Evolutionary conservation across 2,113 vertebrate genomes (phyloP), one percentile per base, ranked within the genome.

Genomic region (Trichomycterus rosablanca): DNA sequence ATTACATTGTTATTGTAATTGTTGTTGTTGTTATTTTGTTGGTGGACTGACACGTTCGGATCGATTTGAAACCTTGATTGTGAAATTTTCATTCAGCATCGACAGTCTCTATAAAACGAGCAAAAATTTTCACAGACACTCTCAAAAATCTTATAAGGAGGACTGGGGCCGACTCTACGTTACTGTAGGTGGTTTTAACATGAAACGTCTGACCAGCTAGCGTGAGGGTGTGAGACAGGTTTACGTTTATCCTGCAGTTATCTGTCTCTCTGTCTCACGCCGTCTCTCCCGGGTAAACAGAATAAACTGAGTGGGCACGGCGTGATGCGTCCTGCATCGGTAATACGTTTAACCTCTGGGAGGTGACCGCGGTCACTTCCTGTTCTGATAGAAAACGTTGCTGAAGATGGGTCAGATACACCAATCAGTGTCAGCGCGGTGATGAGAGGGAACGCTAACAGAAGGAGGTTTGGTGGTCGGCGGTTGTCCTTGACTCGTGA

Each of bases 371-470:
- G 24, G 15, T 7, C 19, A 2, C 44, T 56, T 32, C 45, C 50
- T 35, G 30, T 54, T 30, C 51, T 49, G 54, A 54, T 37, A 63
- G 23, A 23, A 24, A 56, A 37, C 32, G 11, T 39, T 56, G 26
- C 52, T 57, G 43, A n/a, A n/a, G n/a, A 65, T 65, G 43, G 40
- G 35, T 30, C n/a, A 56, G 52, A 65, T 55, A 65, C 42, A 56
- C 52, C 22, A 48, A 65, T 57, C 63, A 65, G 52, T 65, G 63
- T 65, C 63, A 65, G n/a, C n/a, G n/a, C n/a, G n/a, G 43, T 15
- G 43, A 65, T 53, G 30, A 62, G 52, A 49, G 46, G 73, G 44
- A 52, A 43, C 43, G 50, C 59, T 63, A 69, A 66, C 68, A 26
- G 39, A 67, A 14, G 26, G 18, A 12, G 19, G 24, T 37, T 30